Base-by-base conservation (phyloP, 2,113 vertebrate genomes). In the Oncorhynchus mykiss region DNA sequence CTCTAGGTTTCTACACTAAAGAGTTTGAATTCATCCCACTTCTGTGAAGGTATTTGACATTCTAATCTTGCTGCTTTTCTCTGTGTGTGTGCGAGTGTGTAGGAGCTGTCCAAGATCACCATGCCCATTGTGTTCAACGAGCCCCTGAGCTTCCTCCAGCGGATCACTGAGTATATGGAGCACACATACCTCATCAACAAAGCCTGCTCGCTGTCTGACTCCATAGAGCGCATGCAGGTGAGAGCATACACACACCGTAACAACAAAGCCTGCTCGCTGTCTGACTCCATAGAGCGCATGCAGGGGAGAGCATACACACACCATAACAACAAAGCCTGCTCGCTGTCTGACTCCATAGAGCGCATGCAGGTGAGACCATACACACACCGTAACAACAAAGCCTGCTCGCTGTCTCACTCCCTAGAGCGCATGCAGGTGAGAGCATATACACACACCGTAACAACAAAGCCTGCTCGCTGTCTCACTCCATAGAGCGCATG, bases 141-240 rank as follows among this genome's bases (percentile, higher is more conserved):
- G 91, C 98, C 98, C 0, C 89, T 99, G 89, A 99, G 98, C 84
- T 98, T 99, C 85, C 94, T 99, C 74, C 98, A 99, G 71, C 92
- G 98, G 69, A 96, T 99, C 90, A 95, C 96, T 0, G 98, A 99
- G 91, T 99, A 99, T 81, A 99, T 99, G 98, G 98, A 99, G 87
- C 98, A 99, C 27, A 97, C 95, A 78, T 95, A 96, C 94, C 96
- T 99, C 90, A 92, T 99, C 80, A 95, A 95, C 88, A 95, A 88
- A 87, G 97, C 97, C 25, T 25, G 25, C 25, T 25, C 25, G 24
- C 24, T 25, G 24, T 25, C 24, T 25, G 24, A 25, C 24, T 25
- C 24, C 24, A 25, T 25, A 25, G 24, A 25, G 1, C 24, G 24
- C 24, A 25, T 25, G 24, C 24, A 25, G 24, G 24, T 25, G 24